Conservation (phyloP, 1,140 invertebrate species). For the Maconellicoccus hirsutus region DNA sequence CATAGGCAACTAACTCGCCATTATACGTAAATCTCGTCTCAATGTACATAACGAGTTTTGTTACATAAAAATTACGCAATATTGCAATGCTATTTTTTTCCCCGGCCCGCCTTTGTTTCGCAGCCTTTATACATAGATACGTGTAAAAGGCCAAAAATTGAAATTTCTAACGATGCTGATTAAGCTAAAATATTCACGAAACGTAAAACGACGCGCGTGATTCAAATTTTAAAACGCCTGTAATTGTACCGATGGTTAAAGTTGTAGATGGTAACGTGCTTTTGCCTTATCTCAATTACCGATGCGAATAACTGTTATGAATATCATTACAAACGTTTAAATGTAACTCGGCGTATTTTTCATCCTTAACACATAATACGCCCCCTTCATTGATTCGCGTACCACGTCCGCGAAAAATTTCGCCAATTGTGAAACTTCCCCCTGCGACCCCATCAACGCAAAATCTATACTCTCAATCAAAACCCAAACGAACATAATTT, state of each 20-base stretch:
- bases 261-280: slow-evolving; percentile 1
- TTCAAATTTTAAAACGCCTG: not conserved
- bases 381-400: no score
- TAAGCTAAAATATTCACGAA: slow-evolving; percentile 10
- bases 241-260: slow-evolving; percentile 2
- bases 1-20: no score
- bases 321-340: not conserved
- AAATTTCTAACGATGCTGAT: slow-evolving; percentile 5
- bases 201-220: slow-evolving; percentile 6
- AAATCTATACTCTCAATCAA: no score
- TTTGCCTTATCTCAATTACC: slow-evolving; percentile 4
- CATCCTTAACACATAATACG: not conserved
- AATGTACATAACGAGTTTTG: no score
- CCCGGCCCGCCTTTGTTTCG: no score
- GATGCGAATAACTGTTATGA: not conserved
- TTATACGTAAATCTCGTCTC: no score
- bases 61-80: no score
- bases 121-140: not conserved
- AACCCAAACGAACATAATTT: no score
- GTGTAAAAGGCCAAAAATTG: slow-evolving; percentile 3
- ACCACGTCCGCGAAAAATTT: no score
- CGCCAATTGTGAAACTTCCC: no score
- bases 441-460: no score
- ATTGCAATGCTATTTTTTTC: no score
- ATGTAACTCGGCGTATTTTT: not conserved